Evolutionary conservation across 2,797 vertebrate genomes (phyloP), one percentile per base, ranked within the genome.

Genomic region (Chaetodon trifasciatus): DNA sequence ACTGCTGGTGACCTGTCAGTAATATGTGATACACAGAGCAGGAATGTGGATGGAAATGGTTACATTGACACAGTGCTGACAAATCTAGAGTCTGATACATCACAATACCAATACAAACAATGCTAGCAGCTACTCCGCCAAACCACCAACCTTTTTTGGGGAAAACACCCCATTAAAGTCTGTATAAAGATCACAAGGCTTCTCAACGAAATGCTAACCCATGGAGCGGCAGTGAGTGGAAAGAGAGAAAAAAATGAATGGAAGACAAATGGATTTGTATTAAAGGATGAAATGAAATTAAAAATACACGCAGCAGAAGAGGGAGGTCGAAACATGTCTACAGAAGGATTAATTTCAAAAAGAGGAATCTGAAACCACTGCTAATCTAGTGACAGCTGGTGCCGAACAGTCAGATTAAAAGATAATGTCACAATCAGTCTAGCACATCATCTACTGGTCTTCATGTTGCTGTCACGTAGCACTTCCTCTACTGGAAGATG

Each of bases 121-220:
- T 46, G 52, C 85, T 88, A 80, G 56, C 10, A 49, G 70, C 70
- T 84, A 89, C 71, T 75, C 40, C 16, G 78, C 81, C 66, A 88
- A 83, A 82, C 68, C 86, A 98, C 97, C 95, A 97, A 98, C 97
- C 97, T 98, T 96, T 94, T 97, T 97, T 5, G 97, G 97, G 88
- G 97, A 98, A 95, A 98, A 98, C 81, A 98, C 96, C 95, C 97
- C 97, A 90, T 91, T 96, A 96, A 96, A 97, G 92, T 97, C 97
- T 92, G 97, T 89, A 96, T 96, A 97, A 92, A 97, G 96, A 93
- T 97, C 97, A 93, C 96, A 97, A 86, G 96, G 95, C 93, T 95
- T 96, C 95, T 96, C 94, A 94, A 87, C 88, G 86, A 96, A 97
- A 93, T 94, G 95, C 96, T 97, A 95, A 94, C 86, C 95, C 88